Conservation (phyloP, 2,113 vertebrate species). For the Setophaga coronata region DNA sequence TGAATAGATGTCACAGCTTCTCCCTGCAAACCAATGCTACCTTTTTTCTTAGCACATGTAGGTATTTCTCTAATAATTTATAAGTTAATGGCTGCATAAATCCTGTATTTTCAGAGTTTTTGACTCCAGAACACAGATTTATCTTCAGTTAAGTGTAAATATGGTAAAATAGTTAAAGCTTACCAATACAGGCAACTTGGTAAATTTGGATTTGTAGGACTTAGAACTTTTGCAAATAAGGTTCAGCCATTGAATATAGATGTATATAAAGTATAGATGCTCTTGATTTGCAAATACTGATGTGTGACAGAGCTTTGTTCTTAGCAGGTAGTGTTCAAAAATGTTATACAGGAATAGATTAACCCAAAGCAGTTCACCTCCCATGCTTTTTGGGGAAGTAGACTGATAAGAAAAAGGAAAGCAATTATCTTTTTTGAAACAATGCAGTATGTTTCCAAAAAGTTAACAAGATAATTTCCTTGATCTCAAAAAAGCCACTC, state of each 20-base stretch:
- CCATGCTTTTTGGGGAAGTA: not conserved
- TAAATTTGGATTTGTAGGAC: not conserved
- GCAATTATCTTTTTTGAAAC: conserved; percentile 40
- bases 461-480: conserved; percentile 55
- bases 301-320: not conserved
- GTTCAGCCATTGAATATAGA: not conserved
- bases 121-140: not conserved
- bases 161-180: not conserved
- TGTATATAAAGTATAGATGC: not conserved
- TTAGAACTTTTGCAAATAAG: not conserved
- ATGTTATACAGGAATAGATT: not conserved
- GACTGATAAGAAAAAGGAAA: not conserved
- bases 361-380: not conserved
- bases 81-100: not conserved
- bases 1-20: not conserved
- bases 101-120: not conserved
- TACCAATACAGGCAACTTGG: not conserved
- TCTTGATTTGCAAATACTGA: not conserved
- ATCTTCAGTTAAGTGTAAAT: not conserved
- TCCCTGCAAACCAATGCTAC: not conserved
- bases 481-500: conserved; percentile 49
- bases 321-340: not conserved
- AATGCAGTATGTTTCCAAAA: conserved; percentile 20
- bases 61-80: not conserved
- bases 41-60: not conserved